Percentiles rank a stretch among this genome's conserved stretches.
These are phyloP conservation scores for Aplodontia rufa DNA, from an alignment of 2,113 vertebrate genomes.

Conservation along the genomic window DNA sequence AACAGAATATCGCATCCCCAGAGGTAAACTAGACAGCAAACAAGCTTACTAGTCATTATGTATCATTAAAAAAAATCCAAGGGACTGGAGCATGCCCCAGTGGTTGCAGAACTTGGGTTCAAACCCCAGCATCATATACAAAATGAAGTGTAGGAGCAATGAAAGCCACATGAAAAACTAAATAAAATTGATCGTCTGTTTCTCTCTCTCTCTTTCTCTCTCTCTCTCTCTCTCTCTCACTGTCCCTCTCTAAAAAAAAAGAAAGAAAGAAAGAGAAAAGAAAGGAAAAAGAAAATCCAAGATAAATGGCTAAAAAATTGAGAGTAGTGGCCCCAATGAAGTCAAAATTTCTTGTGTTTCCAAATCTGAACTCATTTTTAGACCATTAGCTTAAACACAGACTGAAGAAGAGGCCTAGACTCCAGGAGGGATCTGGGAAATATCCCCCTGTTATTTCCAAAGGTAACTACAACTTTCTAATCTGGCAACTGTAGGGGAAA, in stretches of 20 bases:
- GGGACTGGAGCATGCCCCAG: too few relatives aligned
- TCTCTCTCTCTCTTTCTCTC: too few relatives aligned
- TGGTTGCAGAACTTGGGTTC: too few relatives aligned
- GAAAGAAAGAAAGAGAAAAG: too few relatives aligned
- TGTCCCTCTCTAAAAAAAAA: too few relatives aligned
- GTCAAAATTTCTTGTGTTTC: not conserved
- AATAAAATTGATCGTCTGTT: too few relatives aligned
- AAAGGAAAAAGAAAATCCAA: constrained; percentile 41
- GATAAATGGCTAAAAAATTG: not conserved
- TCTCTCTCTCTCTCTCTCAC: too few relatives aligned
- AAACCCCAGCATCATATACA: too few relatives aligned
- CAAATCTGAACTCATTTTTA: constrained; percentile 31
- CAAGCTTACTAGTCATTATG: not conserved
- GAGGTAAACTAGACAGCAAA: not conserved
- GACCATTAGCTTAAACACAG: not conserved
- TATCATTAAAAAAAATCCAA: constrained; percentile 26
- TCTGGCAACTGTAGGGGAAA: not conserved
- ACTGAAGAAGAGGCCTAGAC: not conserved
- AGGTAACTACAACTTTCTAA: not conserved
- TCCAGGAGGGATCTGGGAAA: not conserved
- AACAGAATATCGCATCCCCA: not conserved
- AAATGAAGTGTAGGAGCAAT: too few relatives aligned
- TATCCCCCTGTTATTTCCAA: not conserved
- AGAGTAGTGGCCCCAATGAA: not conserved
- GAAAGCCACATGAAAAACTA: too few relatives aligned